These are phyloP conservation scores for Ethmia dodecea DNA, from an alignment of 2,888 invertebrate species.

Conservation along the genomic window DNA sequence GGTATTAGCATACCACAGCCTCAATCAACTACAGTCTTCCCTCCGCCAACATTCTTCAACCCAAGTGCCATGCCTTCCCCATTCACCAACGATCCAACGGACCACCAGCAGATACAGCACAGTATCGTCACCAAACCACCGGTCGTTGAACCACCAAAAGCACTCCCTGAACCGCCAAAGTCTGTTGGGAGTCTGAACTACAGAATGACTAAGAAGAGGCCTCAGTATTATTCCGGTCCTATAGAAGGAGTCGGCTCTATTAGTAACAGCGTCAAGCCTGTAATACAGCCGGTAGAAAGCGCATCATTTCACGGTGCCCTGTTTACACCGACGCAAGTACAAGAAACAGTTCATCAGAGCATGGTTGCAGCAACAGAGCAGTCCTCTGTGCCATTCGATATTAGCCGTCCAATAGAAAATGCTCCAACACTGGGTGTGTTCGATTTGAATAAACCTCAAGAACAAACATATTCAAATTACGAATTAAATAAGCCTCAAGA, in stretches of 20 bases:
- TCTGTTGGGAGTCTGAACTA: slow-evolving; percentile 41
- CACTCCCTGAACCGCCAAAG: slow-evolving; percentile 54
- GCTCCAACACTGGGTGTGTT: slow-evolving; percentile 15
- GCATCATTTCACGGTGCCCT: slow-evolving; percentile 42
- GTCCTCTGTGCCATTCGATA: slow-evolving; percentile 24
- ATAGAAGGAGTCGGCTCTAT: slow-evolving; percentile 61
- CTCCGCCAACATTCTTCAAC: slow-evolving; percentile 30
- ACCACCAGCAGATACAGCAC: not conserved
- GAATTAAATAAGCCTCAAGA: slow-evolving; percentile 20
- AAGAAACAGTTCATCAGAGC: slow-evolving; percentile 7
- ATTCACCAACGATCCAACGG: not conserved
- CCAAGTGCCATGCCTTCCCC: slow-evolving; percentile 16
- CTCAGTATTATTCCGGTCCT: slow-evolving; percentile 70
- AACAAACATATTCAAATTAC: no score
- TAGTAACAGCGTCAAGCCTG: slow-evolving; percentile 56
- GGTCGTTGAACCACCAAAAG: slow-evolving; percentile 21
- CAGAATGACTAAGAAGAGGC: slow-evolving; percentile 60
- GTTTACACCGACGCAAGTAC: slow-evolving; percentile 29
- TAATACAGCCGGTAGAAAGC: slow-evolving; percentile 35
- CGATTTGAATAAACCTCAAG: slow-evolving; percentile 27
- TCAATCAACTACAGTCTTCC: not conserved
- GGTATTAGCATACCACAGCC: not conserved
- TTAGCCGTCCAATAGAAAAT: slow-evolving; percentile 13
- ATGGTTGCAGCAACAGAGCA: slow-evolving; percentile 12
- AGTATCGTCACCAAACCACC: not conserved